These are phyloP conservation scores for Myiothlypis chrysogaster DNA, from an alignment of 2,797 vertebrate genomes.

Conservation along the genomic window DNA sequence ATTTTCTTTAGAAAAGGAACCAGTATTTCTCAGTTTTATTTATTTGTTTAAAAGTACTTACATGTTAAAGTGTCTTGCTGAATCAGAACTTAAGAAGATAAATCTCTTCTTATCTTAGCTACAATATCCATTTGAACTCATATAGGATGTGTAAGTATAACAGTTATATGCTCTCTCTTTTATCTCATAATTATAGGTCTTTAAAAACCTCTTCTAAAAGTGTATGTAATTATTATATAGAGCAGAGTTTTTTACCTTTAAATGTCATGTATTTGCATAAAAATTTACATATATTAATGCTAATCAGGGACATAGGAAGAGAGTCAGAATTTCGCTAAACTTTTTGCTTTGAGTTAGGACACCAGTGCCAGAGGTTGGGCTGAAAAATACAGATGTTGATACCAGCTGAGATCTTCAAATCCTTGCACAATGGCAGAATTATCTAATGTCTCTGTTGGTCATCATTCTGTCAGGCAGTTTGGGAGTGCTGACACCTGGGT, in stretches of 20 bases:
- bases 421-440: neutral
- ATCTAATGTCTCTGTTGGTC: neutral
- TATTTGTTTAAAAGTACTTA: neutral
- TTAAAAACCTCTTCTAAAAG: neutral
- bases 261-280: neutral
- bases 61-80: neutral
- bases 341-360: neutral
- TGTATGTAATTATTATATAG: neutral
- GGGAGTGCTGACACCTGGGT: neutral
- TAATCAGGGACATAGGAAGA: neutral
- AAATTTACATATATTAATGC: neutral
- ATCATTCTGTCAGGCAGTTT: neutral
- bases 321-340: neutral
- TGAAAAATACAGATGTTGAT: neutral
- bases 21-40: neutral
- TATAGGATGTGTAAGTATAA: neutral
- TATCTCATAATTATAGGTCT: conserved; percentile 8
- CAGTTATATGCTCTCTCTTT: neutral
- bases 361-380: neutral
- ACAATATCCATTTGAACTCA: neutral
- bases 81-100: neutral
- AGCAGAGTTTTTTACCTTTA: neutral
- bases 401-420: neutral
- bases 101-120: neutral
- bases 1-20: neutral